These are phyloP conservation scores for Oreonectes daqikongensis DNA, from an alignment of 2,797 vertebrate species.

Conservation along the genomic window DNA sequence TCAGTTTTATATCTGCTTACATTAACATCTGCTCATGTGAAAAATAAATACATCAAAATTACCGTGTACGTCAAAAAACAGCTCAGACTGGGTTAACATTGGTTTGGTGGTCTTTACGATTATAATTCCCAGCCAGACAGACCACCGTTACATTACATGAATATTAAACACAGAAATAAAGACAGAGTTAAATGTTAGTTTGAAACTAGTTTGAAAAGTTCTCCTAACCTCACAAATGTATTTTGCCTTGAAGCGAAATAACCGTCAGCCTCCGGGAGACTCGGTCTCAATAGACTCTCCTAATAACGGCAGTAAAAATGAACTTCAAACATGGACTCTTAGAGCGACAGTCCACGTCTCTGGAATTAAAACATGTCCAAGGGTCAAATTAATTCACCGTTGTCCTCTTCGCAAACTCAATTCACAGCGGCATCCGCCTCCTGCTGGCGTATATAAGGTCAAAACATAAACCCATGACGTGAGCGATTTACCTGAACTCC, in stretches of 20 bases:
- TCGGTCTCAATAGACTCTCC: background rate
- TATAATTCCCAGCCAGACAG: background rate
- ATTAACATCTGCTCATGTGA: background rate
- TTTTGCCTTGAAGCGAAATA: background rate
- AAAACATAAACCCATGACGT: background rate
- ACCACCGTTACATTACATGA: background rate
- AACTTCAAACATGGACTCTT: background rate
- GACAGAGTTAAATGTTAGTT: background rate
- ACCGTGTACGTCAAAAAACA: background rate
- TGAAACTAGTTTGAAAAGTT: background rate
- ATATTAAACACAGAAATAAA: background rate
- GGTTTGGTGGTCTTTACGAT: background rate
- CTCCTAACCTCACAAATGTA: background rate
- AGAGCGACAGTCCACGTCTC: background rate
- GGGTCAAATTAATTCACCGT: background rate
- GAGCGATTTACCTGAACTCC: background rate
- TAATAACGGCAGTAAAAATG: background rate
- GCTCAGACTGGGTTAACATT: background rate
- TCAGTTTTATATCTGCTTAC: background rate
- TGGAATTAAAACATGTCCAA: conserved; percentile 3
- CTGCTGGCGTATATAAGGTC: background rate
- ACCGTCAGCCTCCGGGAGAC: background rate
- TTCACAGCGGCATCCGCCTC: background rate
- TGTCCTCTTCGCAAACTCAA: background rate
- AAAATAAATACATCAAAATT: background rate